Percentiles rank a stretch among this genome's conserved stretches.
phyloP scores from a whole-genome alignment of 2,113 vertebrate genomes.

The Leucoraja erinaceus region DNA sequence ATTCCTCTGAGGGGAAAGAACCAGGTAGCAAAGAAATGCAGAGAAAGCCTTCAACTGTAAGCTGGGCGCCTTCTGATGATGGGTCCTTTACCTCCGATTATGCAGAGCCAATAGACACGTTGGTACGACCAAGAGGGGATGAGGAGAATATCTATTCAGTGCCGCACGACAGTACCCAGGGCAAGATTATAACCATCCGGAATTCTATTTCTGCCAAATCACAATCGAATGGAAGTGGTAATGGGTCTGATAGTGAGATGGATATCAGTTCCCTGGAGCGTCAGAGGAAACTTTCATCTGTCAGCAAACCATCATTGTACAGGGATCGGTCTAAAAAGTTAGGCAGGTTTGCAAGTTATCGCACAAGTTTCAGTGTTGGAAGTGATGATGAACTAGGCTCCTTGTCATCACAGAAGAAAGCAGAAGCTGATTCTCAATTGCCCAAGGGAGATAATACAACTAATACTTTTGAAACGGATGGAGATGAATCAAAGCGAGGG shows the following conservation, averaged over 20 bases:
- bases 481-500: conserved; percentile 76
- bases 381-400: conserved; percentile 82
- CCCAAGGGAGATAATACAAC: conserved; percentile 76
- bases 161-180: conserved; percentile 91
- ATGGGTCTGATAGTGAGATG: conserved; percentile 88
- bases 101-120: conserved; percentile 86
- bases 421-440: conserved; percentile 69
- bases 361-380: conserved; percentile 78
- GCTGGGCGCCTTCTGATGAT: conserved; percentile 70
- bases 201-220: conserved; percentile 76
- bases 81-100: conserved; percentile 87
- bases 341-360: conserved; percentile 79
- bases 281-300: conserved; percentile 62
- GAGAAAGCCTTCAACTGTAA: conserved; percentile 69
- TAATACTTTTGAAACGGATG: conserved; percentile 68
- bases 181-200: conserved; percentile 92
- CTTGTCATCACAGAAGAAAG: conserved; percentile 66
- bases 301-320: conserved; percentile 74
- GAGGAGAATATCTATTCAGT: conserved; percentile 95
- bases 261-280: conserved; percentile 85
- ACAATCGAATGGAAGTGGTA: conserved; percentile 77
- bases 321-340: conserved; percentile 76
- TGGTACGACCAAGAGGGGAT: conserved; percentile 73
- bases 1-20: conserved; percentile 68
- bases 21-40: conserved; percentile 58